Conservation (phyloP, 1,140 invertebrate species). For the Tenebrio molitor region DNA sequence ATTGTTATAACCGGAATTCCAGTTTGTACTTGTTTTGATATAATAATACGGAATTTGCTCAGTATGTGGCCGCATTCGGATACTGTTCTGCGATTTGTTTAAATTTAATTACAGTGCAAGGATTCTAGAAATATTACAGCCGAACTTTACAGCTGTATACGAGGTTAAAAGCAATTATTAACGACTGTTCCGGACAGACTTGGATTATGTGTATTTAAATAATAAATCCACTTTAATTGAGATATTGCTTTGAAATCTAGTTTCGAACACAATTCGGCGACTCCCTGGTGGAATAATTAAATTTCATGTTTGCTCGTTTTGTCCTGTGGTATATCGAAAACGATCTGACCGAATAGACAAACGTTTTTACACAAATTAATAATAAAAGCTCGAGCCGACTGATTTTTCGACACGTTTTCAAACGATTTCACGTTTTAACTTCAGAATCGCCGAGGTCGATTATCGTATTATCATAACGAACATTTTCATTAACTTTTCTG, state of each 20-base stretch:
- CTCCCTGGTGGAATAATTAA: slow-evolving; percentile 15
- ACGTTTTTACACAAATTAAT: no score
- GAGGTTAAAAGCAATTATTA: slow-evolving; percentile 38
- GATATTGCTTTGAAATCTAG: slow-evolving; percentile 28
- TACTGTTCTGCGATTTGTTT: slow-evolving; percentile 33
- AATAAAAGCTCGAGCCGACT: no score
- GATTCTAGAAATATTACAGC: slow-evolving; percentile 19
- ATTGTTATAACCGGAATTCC: slow-evolving; percentile 47
- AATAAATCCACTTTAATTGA: slow-evolving; percentile 36
- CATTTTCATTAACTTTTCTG: no score
- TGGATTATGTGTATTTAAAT: slow-evolving; percentile 36
- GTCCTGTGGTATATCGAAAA: not conserved
- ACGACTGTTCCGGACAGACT: slow-evolving; percentile 31
- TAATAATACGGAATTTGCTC: slow-evolving; percentile 42
- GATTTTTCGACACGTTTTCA: no score
- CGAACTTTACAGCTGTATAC: not conserved
- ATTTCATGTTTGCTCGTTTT: slow-evolving; percentile 13
- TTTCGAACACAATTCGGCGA: slow-evolving; percentile 23
- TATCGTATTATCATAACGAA: no score
- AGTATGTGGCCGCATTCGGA: slow-evolving; percentile 41
- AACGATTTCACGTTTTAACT: no score
- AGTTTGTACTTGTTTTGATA: slow-evolving; percentile 45
- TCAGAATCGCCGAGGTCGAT: no score
- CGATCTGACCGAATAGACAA: not conserved
- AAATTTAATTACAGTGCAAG: slow-evolving; percentile 42